These are phyloP conservation scores for Pipistrellus pygmaeus DNA, from an alignment of 2,797 vertebrate species.

Conservation along the genomic window DNA sequence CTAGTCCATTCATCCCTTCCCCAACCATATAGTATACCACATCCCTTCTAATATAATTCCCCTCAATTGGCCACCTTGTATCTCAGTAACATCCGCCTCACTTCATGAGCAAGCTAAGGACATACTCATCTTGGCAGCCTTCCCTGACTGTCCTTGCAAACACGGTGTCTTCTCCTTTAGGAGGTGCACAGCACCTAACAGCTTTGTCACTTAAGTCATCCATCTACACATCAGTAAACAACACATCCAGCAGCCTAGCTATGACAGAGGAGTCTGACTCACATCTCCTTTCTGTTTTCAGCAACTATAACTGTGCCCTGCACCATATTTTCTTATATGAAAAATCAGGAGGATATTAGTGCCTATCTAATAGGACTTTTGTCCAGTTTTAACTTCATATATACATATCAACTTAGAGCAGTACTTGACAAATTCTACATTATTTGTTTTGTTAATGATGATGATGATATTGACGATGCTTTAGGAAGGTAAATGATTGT, in stretches of 20 bases:
- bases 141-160: neutral
- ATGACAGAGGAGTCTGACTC: neutral
- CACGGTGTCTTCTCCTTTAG: neutral
- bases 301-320: neutral
- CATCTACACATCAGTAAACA: neutral
- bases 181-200: neutral
- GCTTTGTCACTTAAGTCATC: neutral
- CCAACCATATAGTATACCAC: neutral
- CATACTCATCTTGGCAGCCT: neutral
- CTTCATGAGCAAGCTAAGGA: neutral
- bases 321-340: neutral
- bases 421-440: neutral
- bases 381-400: neutral
- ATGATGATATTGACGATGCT: neutral
- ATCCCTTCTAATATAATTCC: neutral
- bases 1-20: neutral
- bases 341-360: neutral
- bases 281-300: neutral
- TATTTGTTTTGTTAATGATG: neutral
- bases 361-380: neutral
- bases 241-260: neutral
- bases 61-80: neutral
- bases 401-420: neutral
- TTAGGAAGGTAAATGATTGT: neutral
- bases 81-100: neutral